A percentile compares a stretch with the other conserved stretches of the same genome.
Conservation (phyloP, 2,113 vertebrate species). For the Abramis brama region DNA sequence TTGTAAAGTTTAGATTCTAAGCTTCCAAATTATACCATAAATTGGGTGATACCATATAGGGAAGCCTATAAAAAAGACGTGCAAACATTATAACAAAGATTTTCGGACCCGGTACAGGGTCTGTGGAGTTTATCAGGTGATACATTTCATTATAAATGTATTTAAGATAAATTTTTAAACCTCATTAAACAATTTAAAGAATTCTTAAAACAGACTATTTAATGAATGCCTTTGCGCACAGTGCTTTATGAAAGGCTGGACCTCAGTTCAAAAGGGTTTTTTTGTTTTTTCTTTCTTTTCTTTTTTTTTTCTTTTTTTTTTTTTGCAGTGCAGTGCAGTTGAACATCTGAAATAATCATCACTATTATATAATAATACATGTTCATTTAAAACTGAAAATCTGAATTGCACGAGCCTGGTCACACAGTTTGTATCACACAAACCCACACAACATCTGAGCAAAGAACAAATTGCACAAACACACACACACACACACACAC, state of each 20-base stretch:
- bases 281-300: no score
- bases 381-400: neutral
- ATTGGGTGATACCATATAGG: no score
- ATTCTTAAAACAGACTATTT: neutral
- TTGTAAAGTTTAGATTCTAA: no score
- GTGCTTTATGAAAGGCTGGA: neutral
- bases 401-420: neutral
- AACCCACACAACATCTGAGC: slow-evolving; percentile 31
- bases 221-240: neutral
- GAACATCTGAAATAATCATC: neutral
- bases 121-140: no score
- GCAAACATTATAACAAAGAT: no score
- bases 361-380: neutral
- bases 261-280: neutral
- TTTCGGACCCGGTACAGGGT: no score
- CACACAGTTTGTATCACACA: slow-evolving; percentile 27
- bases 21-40: no score
- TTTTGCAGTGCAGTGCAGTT: no score
- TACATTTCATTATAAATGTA: neutral
- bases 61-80: no score
- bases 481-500: no score
- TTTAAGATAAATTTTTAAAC: neutral
- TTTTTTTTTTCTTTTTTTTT: neutral
- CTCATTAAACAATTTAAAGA: neutral
- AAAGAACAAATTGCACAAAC: slow-evolving; percentile 16